Base-by-base conservation (phyloP, 92 coral and sea anemone species). In the Anthopleura xanthogrammica region DNA sequence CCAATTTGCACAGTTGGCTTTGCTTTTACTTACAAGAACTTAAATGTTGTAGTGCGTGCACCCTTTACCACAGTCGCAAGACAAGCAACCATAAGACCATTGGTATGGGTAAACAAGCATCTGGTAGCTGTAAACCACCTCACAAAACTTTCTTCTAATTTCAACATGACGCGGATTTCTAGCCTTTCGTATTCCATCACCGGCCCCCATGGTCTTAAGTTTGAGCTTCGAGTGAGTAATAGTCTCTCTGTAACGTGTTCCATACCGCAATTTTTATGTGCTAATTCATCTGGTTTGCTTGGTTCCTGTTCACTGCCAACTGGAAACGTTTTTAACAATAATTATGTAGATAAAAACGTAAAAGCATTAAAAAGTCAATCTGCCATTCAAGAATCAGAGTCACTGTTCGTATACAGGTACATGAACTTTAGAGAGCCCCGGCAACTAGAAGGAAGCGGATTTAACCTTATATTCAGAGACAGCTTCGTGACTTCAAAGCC, bases 221-320 rank as follows among this genome's bases (percentile, higher is more conserved):
- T 96, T 65, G 81, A 86, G 3, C 24, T 96, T 48, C 92, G 91
- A 36, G 92, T 92, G 20, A 96, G 98, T 13, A 87, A 90, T 19
- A 96, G 93, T 74, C 93, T 96, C 16, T 52, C 92, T 54, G 80
- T 96, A 24, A 88, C 90, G 9, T 64, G 94, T 41, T 90, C 83
- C 70, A 80, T 90, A 50, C 95, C 99, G 24, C 76, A 73, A 16
- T 16, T 58, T 24, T 86, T 76, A 83, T 96, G 99, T 56, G 79
- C 54, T 41, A 92, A 90, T 78, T 82, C 98, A 11, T 90, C 99
- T 1, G 99, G 99, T 55, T 90, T 96, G 52, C 96, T 96, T 60
- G 99, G 99, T 22, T 83, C 98, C 2, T 96, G 99, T 60, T 50
- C 1, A 50, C 54, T 11, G 0, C 11, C 54, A 50, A 50, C 54